Conservation (phyloP, 1,140 invertebrate species). For the Hyposmocoma kahamanoa region DNA sequence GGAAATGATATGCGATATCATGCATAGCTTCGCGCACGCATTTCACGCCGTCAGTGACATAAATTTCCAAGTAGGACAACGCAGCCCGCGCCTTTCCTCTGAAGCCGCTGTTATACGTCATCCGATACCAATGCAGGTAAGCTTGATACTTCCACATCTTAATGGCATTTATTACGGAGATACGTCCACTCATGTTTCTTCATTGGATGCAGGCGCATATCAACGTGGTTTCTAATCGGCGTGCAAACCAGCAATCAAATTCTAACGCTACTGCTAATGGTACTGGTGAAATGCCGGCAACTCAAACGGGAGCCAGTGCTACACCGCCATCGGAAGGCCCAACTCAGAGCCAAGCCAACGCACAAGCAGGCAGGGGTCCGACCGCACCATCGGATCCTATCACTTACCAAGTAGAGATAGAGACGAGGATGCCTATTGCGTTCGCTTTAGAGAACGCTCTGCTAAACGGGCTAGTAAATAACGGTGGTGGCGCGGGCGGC, state of each 20-base stretch:
- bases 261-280: background rate
- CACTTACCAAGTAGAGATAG: conserved; percentile 48
- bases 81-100: conserved; percentile 29
- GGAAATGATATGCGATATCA: conserved; percentile 82
- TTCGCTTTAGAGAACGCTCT: conserved; percentile 29
- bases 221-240: conserved; percentile 30
- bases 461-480: conserved; percentile 15
- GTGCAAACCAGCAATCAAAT: conserved; percentile 7
- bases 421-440: conserved; percentile 36
- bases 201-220: conserved; percentile 28
- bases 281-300: background rate
- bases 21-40: conserved; percentile 90
- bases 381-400: conserved; percentile 31
- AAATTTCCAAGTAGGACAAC: conserved; percentile 24
- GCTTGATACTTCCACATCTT: background rate
- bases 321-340: background rate
- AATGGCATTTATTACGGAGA: background rate
- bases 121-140: conserved; percentile 31
- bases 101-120: conserved; percentile 24
- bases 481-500: conserved; percentile 1
- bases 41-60: conserved; percentile 90
- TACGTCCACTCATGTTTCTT: background rate
- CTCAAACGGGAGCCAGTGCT: background rate
- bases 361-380: conserved; percentile 19
- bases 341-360: background rate